Evolutionary conservation across 1,140 invertebrate species (phyloP).

Genomic region (Zaprionus tsacasi): DNA sequence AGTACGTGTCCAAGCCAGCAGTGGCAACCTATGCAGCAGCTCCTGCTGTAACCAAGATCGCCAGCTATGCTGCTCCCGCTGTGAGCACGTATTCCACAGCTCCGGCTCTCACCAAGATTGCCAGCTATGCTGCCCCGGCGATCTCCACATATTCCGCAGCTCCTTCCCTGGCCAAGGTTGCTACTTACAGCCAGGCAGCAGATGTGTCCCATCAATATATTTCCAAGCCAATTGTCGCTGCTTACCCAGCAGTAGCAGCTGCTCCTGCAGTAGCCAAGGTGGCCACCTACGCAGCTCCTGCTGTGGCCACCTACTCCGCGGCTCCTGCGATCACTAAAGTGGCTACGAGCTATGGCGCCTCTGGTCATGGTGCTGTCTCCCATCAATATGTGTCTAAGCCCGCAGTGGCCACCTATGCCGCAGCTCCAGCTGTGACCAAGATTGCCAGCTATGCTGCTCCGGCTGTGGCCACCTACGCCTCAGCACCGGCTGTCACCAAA

Average conservation of each 20-base stretch:
- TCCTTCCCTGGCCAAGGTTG: conserved; percentile 47
- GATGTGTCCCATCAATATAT: conserved; percentile 72
- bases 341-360: conserved; percentile 36
- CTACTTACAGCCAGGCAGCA: conserved; percentile 47
- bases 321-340: conserved; percentile 43
- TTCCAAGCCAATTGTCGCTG: conserved; percentile 55
- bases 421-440: conserved; percentile 30
- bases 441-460: conserved; percentile 48
- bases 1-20: conserved; percentile 68
- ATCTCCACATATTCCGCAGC: conserved; percentile 36
- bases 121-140: conserved; percentile 47
- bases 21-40: conserved; percentile 33
- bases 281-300: conserved; percentile 43
- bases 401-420: conserved; percentile 38
- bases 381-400: conserved; percentile 69
- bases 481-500: conserved; percentile 19
- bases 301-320: conserved; percentile 41
- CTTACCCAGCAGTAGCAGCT: conserved; percentile 28
- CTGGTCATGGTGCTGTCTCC: conserved; percentile 52
- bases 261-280: conserved; percentile 50
- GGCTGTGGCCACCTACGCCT: conserved; percentile 32
- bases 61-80: conserved; percentile 46
- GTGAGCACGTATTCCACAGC: conserved; percentile 46
- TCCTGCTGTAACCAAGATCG: conserved; percentile 43
- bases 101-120: conserved; percentile 45